A percentile compares a stretch with the other conserved stretches of the same genome.
These are phyloP conservation scores for Cataglyphis rosenhaueri DNA, from an alignment of 2,888 invertebrate genomes.

Conservation along the genomic window DNA sequence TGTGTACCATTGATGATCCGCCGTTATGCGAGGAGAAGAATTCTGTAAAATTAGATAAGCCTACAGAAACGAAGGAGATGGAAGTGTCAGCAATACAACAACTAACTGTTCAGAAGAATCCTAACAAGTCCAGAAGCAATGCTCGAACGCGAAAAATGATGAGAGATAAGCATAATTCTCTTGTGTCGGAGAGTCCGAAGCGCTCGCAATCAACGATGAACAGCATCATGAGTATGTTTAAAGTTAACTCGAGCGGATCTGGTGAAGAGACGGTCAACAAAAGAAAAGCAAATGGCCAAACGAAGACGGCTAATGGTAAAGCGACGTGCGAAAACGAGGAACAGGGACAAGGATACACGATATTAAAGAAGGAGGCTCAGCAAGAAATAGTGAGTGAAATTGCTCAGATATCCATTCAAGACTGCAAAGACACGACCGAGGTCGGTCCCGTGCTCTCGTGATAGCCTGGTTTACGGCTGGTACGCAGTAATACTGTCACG, in stretches of 20 bases:
- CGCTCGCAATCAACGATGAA: slow-evolving; percentile 79
- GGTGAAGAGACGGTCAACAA: slow-evolving; percentile 64
- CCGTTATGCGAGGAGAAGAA: slow-evolving; percentile 36
- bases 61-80: slow-evolving; percentile 52
- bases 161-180: slow-evolving; percentile 66
- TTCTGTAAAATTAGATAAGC: slow-evolving; percentile 40
- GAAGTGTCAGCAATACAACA: slow-evolving; percentile 57
- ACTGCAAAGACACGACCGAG: slow-evolving; percentile 79
- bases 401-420: slow-evolving; percentile 81
- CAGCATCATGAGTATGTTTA: slow-evolving; percentile 79
- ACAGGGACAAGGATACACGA: slow-evolving; percentile 77
- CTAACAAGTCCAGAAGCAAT: slow-evolving; percentile 59
- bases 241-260: slow-evolving; percentile 72
- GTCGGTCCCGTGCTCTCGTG: slow-evolving; percentile 80
- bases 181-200: slow-evolving; percentile 68
- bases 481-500: slow-evolving; percentile 55
- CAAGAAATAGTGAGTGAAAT: slow-evolving; percentile 77
- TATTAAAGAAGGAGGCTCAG: slow-evolving; percentile 78
- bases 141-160: slow-evolving; percentile 69
- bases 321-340: slow-evolving; percentile 68
- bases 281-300: slow-evolving; percentile 67
- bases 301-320: slow-evolving; percentile 59
- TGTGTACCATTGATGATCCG: neutral
- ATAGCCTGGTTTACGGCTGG: slow-evolving; percentile 76
- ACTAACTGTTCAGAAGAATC: slow-evolving; percentile 56